A percentile compares a stretch with the other conserved stretches of the same genome.
These are phyloP conservation scores for Neoitamus cyanurus DNA, from an alignment of 2,888 invertebrate species.

Conservation along the genomic window DNA sequence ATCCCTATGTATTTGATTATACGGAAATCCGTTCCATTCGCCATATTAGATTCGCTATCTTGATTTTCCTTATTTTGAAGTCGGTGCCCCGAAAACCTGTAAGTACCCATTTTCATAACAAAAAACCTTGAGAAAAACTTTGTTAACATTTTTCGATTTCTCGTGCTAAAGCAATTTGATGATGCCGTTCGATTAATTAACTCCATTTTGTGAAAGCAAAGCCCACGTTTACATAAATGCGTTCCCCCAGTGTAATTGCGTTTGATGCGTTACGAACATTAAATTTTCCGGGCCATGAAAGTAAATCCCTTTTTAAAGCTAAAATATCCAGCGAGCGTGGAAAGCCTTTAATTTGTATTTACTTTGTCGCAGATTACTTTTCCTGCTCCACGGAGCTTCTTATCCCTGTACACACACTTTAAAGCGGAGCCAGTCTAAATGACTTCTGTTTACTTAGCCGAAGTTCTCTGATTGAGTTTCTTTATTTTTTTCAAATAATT, in stretches of 20 bases:
- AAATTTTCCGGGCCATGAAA: neutral
- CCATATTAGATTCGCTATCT: too few relatives aligned
- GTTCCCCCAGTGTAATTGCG: neutral
- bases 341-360: neutral
- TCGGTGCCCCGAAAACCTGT: too few relatives aligned
- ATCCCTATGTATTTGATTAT: too few relatives aligned
- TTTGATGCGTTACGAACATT: neutral
- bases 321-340: neutral
- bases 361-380: neutral
- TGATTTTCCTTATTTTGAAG: too few relatives aligned
- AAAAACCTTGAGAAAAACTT: too few relatives aligned
- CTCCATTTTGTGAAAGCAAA: neutral
- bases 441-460: slow-evolving; percentile 3
- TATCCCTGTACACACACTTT: neutral
- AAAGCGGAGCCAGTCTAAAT: slow-evolving; percentile 7
- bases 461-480: slow-evolving; percentile 24
- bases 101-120: too few relatives aligned
- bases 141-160: too few relatives aligned
- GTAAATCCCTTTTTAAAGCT: neutral
- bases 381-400: neutral
- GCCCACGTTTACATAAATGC: neutral
- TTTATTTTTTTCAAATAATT: neutral
- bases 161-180: neutral
- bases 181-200: neutral
- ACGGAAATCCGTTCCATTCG: too few relatives aligned